A percentile compares a stretch with the other conserved stretches of the same genome.
These are phyloP conservation scores for Rhingia rostrata DNA, from an alignment of 2,888 invertebrate genomes.

Conservation along the genomic window DNA sequence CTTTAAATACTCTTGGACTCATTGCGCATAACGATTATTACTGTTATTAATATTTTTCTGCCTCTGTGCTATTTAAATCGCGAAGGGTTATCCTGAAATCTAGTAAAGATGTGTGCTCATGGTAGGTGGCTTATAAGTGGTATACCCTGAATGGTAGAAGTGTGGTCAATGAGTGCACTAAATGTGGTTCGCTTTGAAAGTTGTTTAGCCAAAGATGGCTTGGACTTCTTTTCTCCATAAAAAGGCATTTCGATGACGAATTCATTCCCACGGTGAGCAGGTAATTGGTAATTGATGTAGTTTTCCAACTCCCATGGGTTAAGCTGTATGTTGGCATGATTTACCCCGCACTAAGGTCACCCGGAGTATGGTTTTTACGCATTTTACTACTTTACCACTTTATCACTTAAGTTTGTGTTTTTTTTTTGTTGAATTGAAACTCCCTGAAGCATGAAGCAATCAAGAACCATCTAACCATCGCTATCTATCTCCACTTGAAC, in stretches of 20 bases:
- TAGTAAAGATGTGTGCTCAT: background rate
- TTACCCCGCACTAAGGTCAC: slow-evolving; percentile 14
- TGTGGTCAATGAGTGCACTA: background rate
- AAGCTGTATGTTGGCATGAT: slow-evolving; percentile 17
- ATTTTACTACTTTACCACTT: slow-evolving; percentile 8
- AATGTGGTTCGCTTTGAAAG: slow-evolving; percentile 18
- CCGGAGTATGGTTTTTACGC: slow-evolving; percentile 13
- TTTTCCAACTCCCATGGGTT: background rate
- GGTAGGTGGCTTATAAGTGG: background rate
- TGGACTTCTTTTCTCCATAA: slow-evolving; percentile 4
- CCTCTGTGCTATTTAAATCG: slow-evolving; percentile 46
- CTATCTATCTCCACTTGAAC: slow-evolving; percentile 10
- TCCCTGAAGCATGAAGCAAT: slow-evolving; percentile 68
- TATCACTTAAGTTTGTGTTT: slow-evolving; percentile 7
- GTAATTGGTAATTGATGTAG: slow-evolving; percentile 2
- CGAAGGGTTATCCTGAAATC: slow-evolving; percentile 8
- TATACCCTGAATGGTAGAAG: background rate
- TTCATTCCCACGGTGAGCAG: slow-evolving; percentile 32
- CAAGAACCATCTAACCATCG: slow-evolving; percentile 69
- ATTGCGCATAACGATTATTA: slow-evolving; percentile 60
- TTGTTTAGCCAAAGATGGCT: slow-evolving; percentile 29
- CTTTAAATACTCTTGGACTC: slow-evolving; percentile 47
- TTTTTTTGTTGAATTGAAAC: slow-evolving; percentile 27
- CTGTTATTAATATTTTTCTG: slow-evolving; percentile 55
- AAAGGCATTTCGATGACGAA: background rate